Percentiles rank a stretch among this genome's conserved stretches.
Evolutionary conservation across 2,113 vertebrate species (phyloP).

Genomic region (Xerus inauris): DNA sequence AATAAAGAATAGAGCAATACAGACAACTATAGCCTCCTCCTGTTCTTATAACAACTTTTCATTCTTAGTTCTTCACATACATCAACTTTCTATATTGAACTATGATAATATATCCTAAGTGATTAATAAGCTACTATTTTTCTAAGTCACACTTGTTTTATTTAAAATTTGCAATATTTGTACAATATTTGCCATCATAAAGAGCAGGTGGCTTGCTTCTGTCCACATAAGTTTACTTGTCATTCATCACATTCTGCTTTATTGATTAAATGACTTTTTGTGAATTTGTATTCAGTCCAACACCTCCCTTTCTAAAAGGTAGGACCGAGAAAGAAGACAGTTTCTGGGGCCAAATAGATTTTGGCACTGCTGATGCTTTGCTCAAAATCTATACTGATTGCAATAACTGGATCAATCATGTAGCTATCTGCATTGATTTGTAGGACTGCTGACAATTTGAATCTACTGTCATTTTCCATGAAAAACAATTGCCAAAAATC

Average conservation of each 20-base stretch:
- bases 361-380: constrained; percentile 57
- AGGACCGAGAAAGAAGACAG: background rate
- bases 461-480: constrained; percentile 2
- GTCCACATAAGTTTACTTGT: constrained; percentile 28
- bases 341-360: constrained; percentile 59
- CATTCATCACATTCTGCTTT: constrained; percentile 62
- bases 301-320: constrained; percentile 59
- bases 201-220: constrained; percentile 25
- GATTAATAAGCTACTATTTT: background rate
- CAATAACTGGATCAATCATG: constrained; percentile 66
- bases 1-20: background rate
- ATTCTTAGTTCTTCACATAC: background rate
- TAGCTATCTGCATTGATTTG: constrained; percentile 67
- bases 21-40: background rate
- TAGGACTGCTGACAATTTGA: constrained; percentile 33
- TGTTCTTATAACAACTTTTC: background rate
- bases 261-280: constrained; percentile 74
- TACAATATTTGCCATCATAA: background rate
- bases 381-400: constrained; percentile 78
- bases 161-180: background rate
- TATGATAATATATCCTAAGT: background rate
- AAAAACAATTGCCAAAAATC: constrained; percentile 29
- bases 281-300: constrained; percentile 73
- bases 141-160: background rate
- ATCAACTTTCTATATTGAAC: background rate